A percentile compares a stretch with the other conserved stretches of the same genome.
phyloP scores from a whole-genome alignment of 1,140 invertebrate species.

The Plectrocnemia conspersa region DNA sequence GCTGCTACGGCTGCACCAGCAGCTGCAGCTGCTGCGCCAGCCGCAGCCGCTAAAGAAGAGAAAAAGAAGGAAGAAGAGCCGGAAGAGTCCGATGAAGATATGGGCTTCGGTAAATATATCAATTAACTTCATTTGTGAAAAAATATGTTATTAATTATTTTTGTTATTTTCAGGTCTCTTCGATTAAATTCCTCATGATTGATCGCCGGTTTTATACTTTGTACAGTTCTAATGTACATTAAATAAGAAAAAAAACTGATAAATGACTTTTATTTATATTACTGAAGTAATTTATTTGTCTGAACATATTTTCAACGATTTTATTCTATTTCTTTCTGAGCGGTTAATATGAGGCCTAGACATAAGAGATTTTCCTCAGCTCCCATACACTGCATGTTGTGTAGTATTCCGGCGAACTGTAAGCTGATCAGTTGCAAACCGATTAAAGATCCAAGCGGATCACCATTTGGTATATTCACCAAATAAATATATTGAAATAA shows the following conservation, averaged over 20 bases:
- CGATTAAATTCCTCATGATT: conserved; percentile 53
- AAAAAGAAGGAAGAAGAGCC: conserved; percentile 80
- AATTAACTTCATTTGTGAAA: not conserved
- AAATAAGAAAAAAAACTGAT: conserved; percentile 23
- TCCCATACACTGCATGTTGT: no score
- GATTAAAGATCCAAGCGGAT: no score
- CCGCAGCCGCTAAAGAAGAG: conserved; percentile 67
- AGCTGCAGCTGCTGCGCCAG: conserved; percentile 60
- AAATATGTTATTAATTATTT: conserved; percentile 24
- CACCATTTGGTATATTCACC: no score
- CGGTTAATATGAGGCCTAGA: no score
- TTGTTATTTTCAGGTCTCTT: conserved; percentile 64
- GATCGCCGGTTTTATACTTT: conserved; percentile 30
- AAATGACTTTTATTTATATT: conserved; percentile 7
- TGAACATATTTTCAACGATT: not conserved
- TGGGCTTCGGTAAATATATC: conserved; percentile 80
- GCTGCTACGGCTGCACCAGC: conserved; percentile 60
- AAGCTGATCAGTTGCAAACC: no score
- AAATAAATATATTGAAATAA: no score
- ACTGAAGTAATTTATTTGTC: not conserved
- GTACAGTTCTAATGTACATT: conserved; percentile 36
- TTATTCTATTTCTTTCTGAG: no score
- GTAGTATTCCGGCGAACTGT: no score
- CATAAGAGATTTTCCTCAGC: no score
- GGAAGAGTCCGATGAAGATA: conserved; percentile 87